Evolutionary conservation across 2,888 invertebrate species (phyloP).

Genomic region (Phortica magna): DNA sequence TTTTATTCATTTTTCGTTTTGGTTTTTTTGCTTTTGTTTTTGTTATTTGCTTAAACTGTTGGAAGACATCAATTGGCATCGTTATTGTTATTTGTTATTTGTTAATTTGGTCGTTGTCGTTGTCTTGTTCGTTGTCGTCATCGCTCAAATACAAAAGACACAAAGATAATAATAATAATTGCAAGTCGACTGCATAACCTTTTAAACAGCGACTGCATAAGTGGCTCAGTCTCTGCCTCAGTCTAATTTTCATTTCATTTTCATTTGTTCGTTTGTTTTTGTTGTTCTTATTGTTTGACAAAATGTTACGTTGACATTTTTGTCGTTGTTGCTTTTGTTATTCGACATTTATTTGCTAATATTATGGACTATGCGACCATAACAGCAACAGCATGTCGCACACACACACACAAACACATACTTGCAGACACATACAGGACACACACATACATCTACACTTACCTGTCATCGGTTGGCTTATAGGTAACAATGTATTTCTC

Average conservation of each 20-base stretch:
- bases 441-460: slow-evolving; percentile 74
- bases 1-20: no score
- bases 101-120: no score
- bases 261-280: slow-evolving; percentile 27
- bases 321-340: background rate
- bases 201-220: background rate
- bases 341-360: background rate
- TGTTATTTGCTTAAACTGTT: no score
- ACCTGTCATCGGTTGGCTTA: slow-evolving; percentile 95
- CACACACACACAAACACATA: slow-evolving; percentile 13
- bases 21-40: no score
- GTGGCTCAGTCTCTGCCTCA: no score
- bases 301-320: background rate
- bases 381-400: background rate
- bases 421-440: background rate
- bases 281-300: background rate
- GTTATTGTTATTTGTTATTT: no score
- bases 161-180: background rate
- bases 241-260: background rate
- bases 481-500: slow-evolving; percentile 95
- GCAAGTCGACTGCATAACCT: background rate
- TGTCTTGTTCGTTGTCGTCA: no score
- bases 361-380: background rate
- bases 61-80: no score
- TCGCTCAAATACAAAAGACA: no score